A percentile compares a stretch with the other conserved stretches of the same genome.
Conservation (phyloP, 2,113 vertebrate genomes). For the Dicrurus megarhynchus region DNA sequence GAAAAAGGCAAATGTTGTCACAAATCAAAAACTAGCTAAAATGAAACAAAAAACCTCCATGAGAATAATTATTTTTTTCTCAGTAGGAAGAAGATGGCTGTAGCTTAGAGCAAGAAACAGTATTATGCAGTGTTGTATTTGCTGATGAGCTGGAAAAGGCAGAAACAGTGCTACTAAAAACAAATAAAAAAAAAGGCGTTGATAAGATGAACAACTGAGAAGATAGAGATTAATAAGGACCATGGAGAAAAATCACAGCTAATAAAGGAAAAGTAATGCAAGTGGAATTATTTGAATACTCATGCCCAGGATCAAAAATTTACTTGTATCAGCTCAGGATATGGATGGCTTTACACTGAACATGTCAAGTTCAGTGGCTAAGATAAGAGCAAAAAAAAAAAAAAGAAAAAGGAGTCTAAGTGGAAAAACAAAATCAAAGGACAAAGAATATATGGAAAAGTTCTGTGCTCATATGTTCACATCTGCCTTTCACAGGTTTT, state of each 20-base stretch:
- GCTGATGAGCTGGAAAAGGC: neutral
- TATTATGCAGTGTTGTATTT: neutral
- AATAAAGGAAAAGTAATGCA: neutral
- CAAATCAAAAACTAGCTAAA: neutral
- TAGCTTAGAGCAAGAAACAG: neutral
- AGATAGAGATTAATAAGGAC: neutral
- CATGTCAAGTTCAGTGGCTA: neutral
- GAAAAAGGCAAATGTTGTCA: neutral
- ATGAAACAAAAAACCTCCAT: neutral
- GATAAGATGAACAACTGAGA: neutral
- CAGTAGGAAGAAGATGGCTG: neutral
- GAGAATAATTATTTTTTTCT: neutral
- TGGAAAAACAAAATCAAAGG: neutral
- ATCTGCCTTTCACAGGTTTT: neutral
- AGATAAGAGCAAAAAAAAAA: neutral
- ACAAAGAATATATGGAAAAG: neutral
- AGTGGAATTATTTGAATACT: neutral
- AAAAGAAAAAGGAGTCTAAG: neutral
- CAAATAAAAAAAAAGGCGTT: neutral
- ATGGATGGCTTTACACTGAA: neutral
- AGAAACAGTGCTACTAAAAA: neutral
- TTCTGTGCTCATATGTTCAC: neutral
- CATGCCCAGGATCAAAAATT: fast-evolving
- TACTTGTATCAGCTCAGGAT: neutral
- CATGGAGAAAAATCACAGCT: neutral